These are phyloP conservation scores for Uromys caudimaculatus DNA, from an alignment of 2,797 vertebrate genomes.

Conservation along the genomic window DNA sequence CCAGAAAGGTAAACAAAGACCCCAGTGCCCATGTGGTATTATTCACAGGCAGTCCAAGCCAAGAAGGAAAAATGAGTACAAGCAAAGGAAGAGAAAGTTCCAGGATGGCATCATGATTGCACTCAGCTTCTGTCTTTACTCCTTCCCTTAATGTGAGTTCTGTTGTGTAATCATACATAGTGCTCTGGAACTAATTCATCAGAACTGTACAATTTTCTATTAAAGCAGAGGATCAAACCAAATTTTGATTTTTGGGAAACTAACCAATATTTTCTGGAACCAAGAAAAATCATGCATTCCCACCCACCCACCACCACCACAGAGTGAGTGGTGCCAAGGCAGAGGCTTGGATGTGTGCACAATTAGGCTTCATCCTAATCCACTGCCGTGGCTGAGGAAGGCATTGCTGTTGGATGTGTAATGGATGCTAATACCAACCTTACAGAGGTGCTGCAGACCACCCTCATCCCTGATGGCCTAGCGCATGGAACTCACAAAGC, in stretches of 20 bases:
- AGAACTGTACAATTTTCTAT: neutral
- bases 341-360: neutral
- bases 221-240: neutral
- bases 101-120: neutral
- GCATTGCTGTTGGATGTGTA: neutral
- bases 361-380: neutral
- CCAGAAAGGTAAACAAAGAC: neutral
- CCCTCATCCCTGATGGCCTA: too few species aligned
- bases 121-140: neutral
- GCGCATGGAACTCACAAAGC: too few species aligned
- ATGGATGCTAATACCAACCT: neutral
- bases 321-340: neutral
- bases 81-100: neutral
- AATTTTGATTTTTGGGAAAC: slow-evolving; percentile 1
- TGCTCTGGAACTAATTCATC: neutral
- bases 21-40: neutral
- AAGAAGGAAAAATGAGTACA: neutral
- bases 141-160: neutral
- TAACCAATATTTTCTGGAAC: neutral
- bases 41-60: neutral
- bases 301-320: too few species aligned
- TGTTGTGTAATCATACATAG: neutral
- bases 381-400: neutral
- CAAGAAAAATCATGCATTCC: slow-evolving; percentile 18
- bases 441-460: neutral